phyloP scores from a whole-genome alignment of 2,888 invertebrate species.

The Amaurobius ferox region DNA sequence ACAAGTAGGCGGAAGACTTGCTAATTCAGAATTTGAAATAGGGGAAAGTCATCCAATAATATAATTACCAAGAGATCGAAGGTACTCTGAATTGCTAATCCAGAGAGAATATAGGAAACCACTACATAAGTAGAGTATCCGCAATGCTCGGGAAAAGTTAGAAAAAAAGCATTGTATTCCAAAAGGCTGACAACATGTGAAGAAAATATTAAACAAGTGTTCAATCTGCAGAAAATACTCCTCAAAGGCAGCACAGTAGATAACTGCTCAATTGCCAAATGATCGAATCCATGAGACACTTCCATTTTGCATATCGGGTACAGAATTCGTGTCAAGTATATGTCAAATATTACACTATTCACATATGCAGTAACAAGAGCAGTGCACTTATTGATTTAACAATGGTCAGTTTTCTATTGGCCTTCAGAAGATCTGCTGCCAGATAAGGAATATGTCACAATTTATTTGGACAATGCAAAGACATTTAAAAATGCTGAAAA shows the following conservation, averaged over 20 bases:
- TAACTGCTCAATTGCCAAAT: background rate
- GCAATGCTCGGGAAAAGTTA: conserved; percentile 71
- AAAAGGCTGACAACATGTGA: conserved; percentile 73
- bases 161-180: conserved; percentile 75
- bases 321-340: background rate
- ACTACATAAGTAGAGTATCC: conserved; percentile 74
- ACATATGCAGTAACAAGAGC: background rate
- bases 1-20: conserved; percentile 11
- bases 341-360: too few relatives aligned
- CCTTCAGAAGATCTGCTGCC: background rate
- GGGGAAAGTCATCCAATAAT: background rate
- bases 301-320: background rate
- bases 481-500: too few relatives aligned
- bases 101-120: conserved; percentile 67
- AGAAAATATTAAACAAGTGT: too few relatives aligned
- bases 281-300: background rate
- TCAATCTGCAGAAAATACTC: too few relatives aligned
- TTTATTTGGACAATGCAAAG: too few relatives aligned
- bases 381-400: background rate
- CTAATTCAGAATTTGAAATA: background rate
- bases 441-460: too few relatives aligned
- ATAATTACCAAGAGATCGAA: background rate
- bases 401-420: background rate
- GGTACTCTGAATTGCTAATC: background rate
- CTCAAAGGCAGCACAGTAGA: too few relatives aligned